Base-by-base conservation (phyloP, 35 echinoderm and acorn worm genomes). In the Holothuria glaberrima region DNA sequence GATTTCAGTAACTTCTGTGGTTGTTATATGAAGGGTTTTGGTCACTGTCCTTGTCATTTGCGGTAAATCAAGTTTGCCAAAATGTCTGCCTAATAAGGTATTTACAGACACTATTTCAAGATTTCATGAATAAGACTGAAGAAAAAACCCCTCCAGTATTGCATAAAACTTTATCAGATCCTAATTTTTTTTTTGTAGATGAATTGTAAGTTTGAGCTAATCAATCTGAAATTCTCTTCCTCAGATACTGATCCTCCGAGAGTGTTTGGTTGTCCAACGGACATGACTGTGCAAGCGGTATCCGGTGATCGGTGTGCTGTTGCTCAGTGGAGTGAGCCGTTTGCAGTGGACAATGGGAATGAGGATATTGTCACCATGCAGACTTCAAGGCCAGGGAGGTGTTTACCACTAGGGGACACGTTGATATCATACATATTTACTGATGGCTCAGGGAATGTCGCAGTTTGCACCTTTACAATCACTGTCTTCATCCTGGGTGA, bases 401-500 rank as follows among this genome's bases (percentile, higher is more conserved):
- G 50, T 27, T 75, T 89, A 12, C 6, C 36, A 2, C 0, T 89
- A 48, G 87, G 68, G 14, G 12, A 30, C 4, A 89, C 48, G 7
- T 44, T 74, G 64, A 46, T 89, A 12, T 68, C 36, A 4, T 89
- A 89, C 87, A 76, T 74, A 72, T 89, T 89, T 68, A 69, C 50
- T 17, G 87, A 89, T 75, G 48, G 68, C 9, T 57, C 48, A 20
- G 52, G 87, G 26, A 89, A 89, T 57, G 19, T 32, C 3, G 87
- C 87, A 3, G 41, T 24, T 76, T 89, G 87, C 30, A 72, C 87
- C 6, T 89, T 89, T 75, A 57, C 14, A 3, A 27, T 89, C n/a
- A 84, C 26, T 24, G 20, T 84, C 14, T 33, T 31, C 16, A 29
- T 48, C 24, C 20, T 33, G 10, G 54, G 59, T 59, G 24, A 60